Evolutionary conservation across 2,113 vertebrate species (phyloP), one percentile per base, ranked within the genome.

Genomic region (Phalacrocorax aristotelis): DNA sequence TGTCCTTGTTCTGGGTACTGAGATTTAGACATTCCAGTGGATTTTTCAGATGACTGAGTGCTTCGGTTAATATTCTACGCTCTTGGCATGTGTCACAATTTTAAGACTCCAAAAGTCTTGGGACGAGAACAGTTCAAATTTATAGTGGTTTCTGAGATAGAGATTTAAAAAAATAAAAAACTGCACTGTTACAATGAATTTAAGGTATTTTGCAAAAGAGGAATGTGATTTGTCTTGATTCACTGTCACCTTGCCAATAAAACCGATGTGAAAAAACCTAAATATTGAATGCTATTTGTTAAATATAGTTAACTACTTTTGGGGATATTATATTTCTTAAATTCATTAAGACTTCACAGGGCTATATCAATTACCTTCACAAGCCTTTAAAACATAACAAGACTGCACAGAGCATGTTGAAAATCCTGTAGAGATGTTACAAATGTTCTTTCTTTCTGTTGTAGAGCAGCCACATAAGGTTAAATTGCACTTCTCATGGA

Each of bases 11-110:
- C 85, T 64, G 68, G 66, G 44, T 54, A 44, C 78, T 80, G 75
- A 87, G 92, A 97, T 87, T 88, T 93, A 54, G 68, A 93, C 95
- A 78, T 84, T 87, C 85, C 85, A 89, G 57, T 52, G 15, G 55
- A 81, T 91, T 95, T 94, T 91, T 94, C 94, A 90, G 66, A 91
- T 95, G 91, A 93, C 29, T 69, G 85, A 95, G 65, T 78, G 36
- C 78, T 89, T 92, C 71, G 66, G 46, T 92, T 80, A 80, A 77
- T 58, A 46, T 83, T 78, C 78, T 81, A 7, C 89, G 55, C 20
- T 89, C 65, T 84, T 95, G 74, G 62, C 86, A 78, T 81, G 68
- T 61, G 81, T 69, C 86, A 92, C 34, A 22, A 72, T 79, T 89
- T 60, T 83, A 94, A 84, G 62, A 85, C 61, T 87, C 17, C 27